A percentile compares a stretch with the other conserved stretches of the same genome.
These are phyloP conservation scores for Lampris megalopsis DNA, from an alignment of 2,113 vertebrate genomes.

Conservation along the genomic window DNA sequence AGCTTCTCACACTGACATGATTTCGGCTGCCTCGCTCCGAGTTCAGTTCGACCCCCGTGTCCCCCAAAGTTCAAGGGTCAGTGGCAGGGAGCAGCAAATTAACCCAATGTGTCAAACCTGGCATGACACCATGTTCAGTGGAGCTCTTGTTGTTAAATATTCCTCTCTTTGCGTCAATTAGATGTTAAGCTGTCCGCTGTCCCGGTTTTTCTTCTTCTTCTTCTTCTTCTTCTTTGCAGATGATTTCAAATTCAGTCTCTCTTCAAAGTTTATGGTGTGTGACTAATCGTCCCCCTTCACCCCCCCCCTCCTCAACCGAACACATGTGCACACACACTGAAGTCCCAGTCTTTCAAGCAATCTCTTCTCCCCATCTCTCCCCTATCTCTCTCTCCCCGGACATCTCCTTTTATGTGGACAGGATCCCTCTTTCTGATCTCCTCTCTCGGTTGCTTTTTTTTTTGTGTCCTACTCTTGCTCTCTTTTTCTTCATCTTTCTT, in stretches of 20 bases:
- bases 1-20: conserved; percentile 83
- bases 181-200: conserved; percentile 45
- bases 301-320: conserved; percentile 43
- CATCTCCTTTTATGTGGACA: conserved; percentile 46
- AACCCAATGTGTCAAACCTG: conserved; percentile 87
- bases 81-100: conserved; percentile 84
- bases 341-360: conserved; percentile 44
- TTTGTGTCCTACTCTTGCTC: conserved; percentile 18
- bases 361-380: conserved; percentile 39
- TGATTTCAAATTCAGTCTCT: conserved; percentile 63
- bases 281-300: conserved; percentile 67
- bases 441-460: conserved; percentile 29
- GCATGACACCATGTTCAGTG: conserved; percentile 83
- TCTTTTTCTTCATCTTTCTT: conserved; percentile 25
- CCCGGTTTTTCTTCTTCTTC: neutral
- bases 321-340: conserved; percentile 17
- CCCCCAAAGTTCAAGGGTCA: conserved; percentile 80
- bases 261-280: conserved; percentile 73
- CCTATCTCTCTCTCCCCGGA: conserved; percentile 38
- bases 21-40: conserved; percentile 81
- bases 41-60: conserved; percentile 74
- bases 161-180: conserved; percentile 49
- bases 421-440: conserved; percentile 58
- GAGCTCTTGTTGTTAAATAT: conserved; percentile 61
- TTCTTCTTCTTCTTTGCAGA: conserved; percentile 22